These are phyloP conservation scores for Aplocera efformata DNA, from an alignment of 2,888 invertebrate species.

Conservation along the genomic window DNA sequence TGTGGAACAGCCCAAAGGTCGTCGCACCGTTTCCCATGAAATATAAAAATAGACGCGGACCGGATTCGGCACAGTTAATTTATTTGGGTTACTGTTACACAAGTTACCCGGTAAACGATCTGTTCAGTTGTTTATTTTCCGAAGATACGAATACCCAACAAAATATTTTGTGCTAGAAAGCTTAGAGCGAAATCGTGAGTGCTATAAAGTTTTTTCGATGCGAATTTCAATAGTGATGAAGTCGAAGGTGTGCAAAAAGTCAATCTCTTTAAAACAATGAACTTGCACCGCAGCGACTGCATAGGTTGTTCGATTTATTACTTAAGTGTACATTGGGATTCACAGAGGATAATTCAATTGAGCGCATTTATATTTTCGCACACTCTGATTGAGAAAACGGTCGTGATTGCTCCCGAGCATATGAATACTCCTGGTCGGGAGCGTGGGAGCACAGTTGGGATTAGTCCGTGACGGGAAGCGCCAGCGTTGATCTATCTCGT, in stretches of 20 bases:
- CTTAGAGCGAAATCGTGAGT: slow-evolving; percentile 62
- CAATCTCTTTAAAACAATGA: slow-evolving; percentile 53
- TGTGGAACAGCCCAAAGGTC: slow-evolving; percentile 35
- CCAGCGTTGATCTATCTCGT: slow-evolving; percentile 19
- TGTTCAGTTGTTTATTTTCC: slow-evolving; percentile 29
- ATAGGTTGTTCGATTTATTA: slow-evolving; percentile 40
- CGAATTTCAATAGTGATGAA: slow-evolving; percentile 46
- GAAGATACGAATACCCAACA: slow-evolving; percentile 11
- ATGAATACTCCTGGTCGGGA: slow-evolving; percentile 7
- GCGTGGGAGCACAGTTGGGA: slow-evolving; percentile 29
- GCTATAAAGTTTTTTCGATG: slow-evolving; percentile 48
- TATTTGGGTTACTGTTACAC: slow-evolving; percentile 58
- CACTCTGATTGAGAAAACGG: slow-evolving; percentile 15
- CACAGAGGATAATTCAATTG: slow-evolving; percentile 20
- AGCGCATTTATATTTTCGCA: slow-evolving; percentile 18
- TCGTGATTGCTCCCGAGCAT: slow-evolving; percentile 4
- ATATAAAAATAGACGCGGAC: slow-evolving; percentile 48
- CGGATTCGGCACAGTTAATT: slow-evolving; percentile 53
- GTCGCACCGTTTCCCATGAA: slow-evolving; percentile 42
- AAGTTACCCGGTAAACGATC: slow-evolving; percentile 46
- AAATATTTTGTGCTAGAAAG: slow-evolving; percentile 21
- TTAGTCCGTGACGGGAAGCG: slow-evolving; percentile 27
- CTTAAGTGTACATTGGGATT: slow-evolving; percentile 4
- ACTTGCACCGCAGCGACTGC: slow-evolving; percentile 47
- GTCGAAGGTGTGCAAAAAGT: slow-evolving; percentile 54